These are phyloP conservation scores for Xiphorhynchus erythropygius DNA, from an alignment of 2,797 vertebrate genomes.

Conservation along the genomic window DNA sequence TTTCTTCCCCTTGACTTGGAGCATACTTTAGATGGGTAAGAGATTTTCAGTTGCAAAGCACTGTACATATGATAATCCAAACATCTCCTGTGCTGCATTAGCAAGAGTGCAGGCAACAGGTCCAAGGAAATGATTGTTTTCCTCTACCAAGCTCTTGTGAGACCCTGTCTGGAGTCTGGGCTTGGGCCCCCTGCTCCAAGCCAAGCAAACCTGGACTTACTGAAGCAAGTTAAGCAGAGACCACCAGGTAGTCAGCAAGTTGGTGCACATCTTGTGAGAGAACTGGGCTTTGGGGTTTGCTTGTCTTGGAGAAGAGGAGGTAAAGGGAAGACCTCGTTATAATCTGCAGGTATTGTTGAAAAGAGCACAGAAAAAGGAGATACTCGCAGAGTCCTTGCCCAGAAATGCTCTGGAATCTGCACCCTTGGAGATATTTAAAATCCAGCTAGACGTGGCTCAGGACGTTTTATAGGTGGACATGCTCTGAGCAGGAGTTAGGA, in stretches of 20 bases:
- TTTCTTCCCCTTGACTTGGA: not conserved
- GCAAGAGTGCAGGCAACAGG: not conserved
- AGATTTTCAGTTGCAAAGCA: not conserved
- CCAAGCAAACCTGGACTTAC: not conserved
- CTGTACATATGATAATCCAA: not conserved
- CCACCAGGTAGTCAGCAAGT: not conserved
- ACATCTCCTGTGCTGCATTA: accelerated
- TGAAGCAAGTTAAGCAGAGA: not conserved
- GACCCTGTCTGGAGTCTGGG: not conserved
- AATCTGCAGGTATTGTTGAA: not conserved
- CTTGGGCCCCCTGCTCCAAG: not conserved
- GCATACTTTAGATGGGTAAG: not conserved
- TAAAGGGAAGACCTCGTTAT: not conserved
- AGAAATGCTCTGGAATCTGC: not conserved
- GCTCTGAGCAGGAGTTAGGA: not conserved
- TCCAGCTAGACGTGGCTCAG: not conserved
- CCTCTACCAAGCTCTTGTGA: not conserved
- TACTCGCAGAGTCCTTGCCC: not conserved
- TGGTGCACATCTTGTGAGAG: not conserved
- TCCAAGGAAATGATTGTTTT: not conserved
- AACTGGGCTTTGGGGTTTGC: not conserved
- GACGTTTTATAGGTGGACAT: not conserved
- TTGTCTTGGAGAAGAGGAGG: not conserved
- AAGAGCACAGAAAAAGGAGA: not conserved
- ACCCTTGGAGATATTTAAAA: not conserved